Conservation (phyloP, 2,797 vertebrate species). For the Basileuterus tristriatus region DNA sequence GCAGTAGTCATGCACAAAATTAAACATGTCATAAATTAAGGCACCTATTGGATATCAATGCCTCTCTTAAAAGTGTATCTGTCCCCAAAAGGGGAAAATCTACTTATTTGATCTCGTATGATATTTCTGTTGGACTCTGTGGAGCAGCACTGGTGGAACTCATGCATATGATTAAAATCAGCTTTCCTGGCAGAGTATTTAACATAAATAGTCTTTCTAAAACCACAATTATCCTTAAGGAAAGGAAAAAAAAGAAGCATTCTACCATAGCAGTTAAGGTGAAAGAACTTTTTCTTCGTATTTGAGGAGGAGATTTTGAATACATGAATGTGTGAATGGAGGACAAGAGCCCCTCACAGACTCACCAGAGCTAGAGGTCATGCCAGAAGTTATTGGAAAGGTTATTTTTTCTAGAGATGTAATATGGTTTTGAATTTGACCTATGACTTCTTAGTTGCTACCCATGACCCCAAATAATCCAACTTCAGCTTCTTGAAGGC, state of each 20-base stretch:
- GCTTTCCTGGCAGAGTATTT: neutral
- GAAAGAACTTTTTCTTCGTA: neutral
- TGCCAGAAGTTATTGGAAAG: constrained; percentile 45
- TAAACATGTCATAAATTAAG: constrained; percentile 7
- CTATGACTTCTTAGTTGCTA: constrained; percentile 42
- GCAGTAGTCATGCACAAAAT: constrained; percentile 12
- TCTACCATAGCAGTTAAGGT: neutral
- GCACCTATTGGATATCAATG: constrained; percentile 30
- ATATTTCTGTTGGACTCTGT: neutral
- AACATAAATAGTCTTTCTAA: neutral
- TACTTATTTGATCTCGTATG: neutral
- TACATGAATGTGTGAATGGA: constrained; percentile 58
- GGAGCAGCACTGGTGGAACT: neutral
- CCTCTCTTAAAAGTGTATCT: constrained; percentile 12
- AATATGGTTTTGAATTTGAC: constrained; percentile 64
- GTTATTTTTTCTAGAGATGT: constrained; percentile 43
- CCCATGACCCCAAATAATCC: constrained; percentile 51
- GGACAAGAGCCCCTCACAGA: constrained; percentile 26
- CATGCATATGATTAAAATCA: constrained; percentile 37
- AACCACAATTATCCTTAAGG: neutral
- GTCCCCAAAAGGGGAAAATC: constrained; percentile 34
- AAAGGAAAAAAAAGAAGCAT: neutral
- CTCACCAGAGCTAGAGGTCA: constrained; percentile 33
- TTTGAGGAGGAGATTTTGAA: constrained; percentile 31
- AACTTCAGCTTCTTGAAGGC: constrained; percentile 50